phyloP scores from a whole-genome alignment of 2,888 invertebrate genomes.

The Eulithis prunata region DNA sequence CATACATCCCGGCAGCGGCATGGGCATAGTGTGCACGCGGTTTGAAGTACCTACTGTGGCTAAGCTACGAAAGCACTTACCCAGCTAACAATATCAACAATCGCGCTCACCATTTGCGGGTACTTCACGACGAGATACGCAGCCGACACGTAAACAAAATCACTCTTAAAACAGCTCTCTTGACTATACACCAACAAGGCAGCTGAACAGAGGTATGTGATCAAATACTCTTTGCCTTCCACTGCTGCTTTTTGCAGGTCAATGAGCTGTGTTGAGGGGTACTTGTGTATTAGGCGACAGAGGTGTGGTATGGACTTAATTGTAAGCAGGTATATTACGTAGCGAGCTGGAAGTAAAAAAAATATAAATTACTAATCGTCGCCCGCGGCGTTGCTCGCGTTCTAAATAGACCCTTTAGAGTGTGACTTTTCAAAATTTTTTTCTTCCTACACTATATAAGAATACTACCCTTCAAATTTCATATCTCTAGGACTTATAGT shows the following conservation, averaged over 20 bases:
- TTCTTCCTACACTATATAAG: too few species aligned
- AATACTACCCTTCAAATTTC: too few species aligned
- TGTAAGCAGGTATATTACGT: conserved; percentile 54
- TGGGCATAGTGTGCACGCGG: too few species aligned
- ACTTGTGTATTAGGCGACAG: conserved; percentile 19
- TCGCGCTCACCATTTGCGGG: conserved; percentile 57
- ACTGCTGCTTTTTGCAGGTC: conserved; percentile 29
- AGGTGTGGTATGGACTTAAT: conserved; percentile 44
- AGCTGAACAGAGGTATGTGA: conserved; percentile 40
- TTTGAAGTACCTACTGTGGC: too few species aligned
- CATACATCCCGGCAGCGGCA: too few species aligned
- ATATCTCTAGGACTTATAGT: too few species aligned
- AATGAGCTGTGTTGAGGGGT: background rate
- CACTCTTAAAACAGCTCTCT: conserved; percentile 47
- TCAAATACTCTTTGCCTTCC: conserved; percentile 42
- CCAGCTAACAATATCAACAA: conserved; percentile 1
- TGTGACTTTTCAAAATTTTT: too few species aligned
- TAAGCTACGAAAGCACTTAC: background rate
- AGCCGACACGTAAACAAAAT: conserved; percentile 53
- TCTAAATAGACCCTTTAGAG: too few species aligned
- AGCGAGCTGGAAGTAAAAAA: conserved; percentile 56
- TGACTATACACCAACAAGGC: conserved; percentile 44
- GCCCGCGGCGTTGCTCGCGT: too few species aligned
- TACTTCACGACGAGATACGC: conserved; percentile 55
- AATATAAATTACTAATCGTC: too few species aligned